Evolutionary conservation across 1,140 invertebrate species (phyloP).

Genomic region (Drosophila virilis): DNA sequence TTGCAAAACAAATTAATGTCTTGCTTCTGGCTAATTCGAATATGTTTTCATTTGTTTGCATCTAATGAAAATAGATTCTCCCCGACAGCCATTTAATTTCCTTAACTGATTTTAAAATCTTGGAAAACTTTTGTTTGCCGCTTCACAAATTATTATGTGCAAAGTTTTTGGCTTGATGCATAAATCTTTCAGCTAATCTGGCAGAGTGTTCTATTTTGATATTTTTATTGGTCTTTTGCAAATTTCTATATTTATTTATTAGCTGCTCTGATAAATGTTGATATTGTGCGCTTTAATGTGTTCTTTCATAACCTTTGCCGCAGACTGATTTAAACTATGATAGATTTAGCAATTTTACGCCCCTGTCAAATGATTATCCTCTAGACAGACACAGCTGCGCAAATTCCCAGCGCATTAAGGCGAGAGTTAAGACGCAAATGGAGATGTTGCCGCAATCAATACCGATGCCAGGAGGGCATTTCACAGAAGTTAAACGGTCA

Average conservation of each 20-base stretch:
- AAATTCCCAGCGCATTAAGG: constrained; percentile 74
- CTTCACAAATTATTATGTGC: not conserved
- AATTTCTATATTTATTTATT: constrained; percentile 3
- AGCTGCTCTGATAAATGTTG: constrained; percentile 25
- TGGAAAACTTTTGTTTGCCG: no score
- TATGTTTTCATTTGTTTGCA: not conserved
- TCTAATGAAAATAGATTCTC: not conserved
- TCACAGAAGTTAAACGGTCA: constrained; percentile 72
- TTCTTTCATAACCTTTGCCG: not conserved
- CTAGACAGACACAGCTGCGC: constrained; percentile 58
- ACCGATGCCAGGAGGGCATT: constrained; percentile 37
- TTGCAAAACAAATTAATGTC: no score
- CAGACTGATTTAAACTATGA: constrained; percentile 42
- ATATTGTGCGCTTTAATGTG: not conserved
- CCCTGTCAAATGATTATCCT: constrained; percentile 56
- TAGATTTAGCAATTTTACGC: constrained; percentile 28
- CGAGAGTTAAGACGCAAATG: constrained; percentile 30
- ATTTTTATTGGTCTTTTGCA: not conserved
- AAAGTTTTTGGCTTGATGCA: not conserved
- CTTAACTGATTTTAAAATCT: constrained; percentile 3
- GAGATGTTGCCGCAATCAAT: not conserved
- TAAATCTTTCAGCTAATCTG: constrained; percentile 12
- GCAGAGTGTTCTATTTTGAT: no score
- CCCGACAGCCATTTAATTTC: not conserved
- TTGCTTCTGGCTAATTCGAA: not conserved